Evolutionary conservation across 2,797 vertebrate genomes (phyloP), one percentile per base, ranked within the genome.

Genomic region (Clarias fuscus): DNA sequence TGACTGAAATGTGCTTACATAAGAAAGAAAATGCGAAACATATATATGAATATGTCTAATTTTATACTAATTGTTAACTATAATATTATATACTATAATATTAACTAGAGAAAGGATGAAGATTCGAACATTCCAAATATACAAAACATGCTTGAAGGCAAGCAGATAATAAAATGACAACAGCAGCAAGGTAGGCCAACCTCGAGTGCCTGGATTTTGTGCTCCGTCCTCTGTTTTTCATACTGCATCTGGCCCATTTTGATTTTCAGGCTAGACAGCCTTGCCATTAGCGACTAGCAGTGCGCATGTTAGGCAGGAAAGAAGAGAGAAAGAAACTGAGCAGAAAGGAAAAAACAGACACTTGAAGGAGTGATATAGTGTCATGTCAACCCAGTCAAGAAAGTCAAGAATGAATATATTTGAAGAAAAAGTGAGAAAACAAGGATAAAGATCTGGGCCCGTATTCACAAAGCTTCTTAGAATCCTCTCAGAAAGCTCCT

Each of bases 221-320:
- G 95, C 88, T 98, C 98, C 96, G 96, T 97, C 96, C 96, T 97
- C 94, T 98, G 97, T 94, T 98, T 99, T 94, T 99, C 98, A 96
- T 96, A 99, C 95, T 98, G 97, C 97, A 98, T 96, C 97, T 99
- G 98, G 94, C 97, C 97, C 96, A 98, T 96, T 96, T 97, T 98
- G 96, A 99, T 97, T 99, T 99, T 99, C 97, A 98, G 96, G 95
- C 98, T 99, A 97, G 98, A 99, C 93, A 98, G 96, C 94, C 99
- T 99, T 93, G 98, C 98, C 98, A 99, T 98, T 96, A 99, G 93
- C 88, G 96, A 97, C 98, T 99, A 95, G 95, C 90, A 92, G 95
- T 87, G 94, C 92, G 96, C 93, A 96, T 89, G 95, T 85, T 88
- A 93, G 89, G 93, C 94, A 92, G 94, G 92, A 89, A 94, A 92